These are phyloP conservation scores for Pelobates fuscus DNA, from an alignment of 2,113 vertebrate genomes.

Conservation along the genomic window DNA sequence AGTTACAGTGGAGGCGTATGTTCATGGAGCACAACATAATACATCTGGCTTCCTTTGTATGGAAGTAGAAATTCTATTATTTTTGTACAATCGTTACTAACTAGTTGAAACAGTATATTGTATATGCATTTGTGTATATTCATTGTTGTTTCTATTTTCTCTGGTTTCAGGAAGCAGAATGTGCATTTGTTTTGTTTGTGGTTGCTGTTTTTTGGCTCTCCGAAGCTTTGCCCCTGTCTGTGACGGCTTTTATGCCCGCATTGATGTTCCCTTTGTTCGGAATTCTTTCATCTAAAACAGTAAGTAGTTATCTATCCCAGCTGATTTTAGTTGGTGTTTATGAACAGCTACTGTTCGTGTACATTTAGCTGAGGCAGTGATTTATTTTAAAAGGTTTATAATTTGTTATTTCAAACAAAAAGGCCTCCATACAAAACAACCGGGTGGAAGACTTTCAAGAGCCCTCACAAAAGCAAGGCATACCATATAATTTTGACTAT, in stretches of 20 bases:
- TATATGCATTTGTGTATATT: neutral
- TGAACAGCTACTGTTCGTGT: neutral
- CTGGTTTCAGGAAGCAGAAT: slow-evolving; percentile 81
- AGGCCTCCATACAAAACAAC: too few relatives aligned
- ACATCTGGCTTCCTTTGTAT: too few relatives aligned
- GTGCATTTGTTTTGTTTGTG: slow-evolving; percentile 81
- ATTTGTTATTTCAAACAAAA: too few relatives aligned
- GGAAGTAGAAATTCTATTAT: too few relatives aligned
- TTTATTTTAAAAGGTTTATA: neutral
- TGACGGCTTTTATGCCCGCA: slow-evolving; percentile 85
- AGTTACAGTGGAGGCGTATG: too few relatives aligned
- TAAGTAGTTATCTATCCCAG: slow-evolving; percentile 53
- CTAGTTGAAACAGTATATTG: neutral
- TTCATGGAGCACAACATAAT: too few relatives aligned
- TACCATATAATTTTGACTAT: too few relatives aligned
- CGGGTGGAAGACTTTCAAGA: too few relatives aligned
- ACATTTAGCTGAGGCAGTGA: neutral
- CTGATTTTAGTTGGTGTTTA: neutral
- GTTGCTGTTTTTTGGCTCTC: slow-evolving; percentile 85
- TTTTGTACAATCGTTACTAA: too few relatives aligned
- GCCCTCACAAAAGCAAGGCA: too few relatives aligned
- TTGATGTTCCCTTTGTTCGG: slow-evolving; percentile 86
- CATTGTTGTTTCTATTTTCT: neutral
- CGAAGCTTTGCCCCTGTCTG: slow-evolving; percentile 80
- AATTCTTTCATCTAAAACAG: slow-evolving; percentile 80